Evolutionary conservation across 2,797 vertebrate species (phyloP).

Genomic region (Darevskia mixta): DNA sequence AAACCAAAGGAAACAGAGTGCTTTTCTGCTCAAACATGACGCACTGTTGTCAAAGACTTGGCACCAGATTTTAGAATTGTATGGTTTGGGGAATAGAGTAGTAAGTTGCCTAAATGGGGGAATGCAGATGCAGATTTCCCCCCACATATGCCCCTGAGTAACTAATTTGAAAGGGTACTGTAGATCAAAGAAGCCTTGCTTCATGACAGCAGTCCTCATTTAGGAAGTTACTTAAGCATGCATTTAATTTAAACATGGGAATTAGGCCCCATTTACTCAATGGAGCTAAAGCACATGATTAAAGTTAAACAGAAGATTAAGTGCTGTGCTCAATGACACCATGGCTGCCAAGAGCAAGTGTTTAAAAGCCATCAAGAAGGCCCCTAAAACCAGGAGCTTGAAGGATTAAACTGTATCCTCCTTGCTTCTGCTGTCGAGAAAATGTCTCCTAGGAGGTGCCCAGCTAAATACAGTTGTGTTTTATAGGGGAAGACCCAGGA

Average conservation of each 20-base stretch:
- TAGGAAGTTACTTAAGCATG: conserved; percentile 38
- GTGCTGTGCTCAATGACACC: conserved; percentile 16
- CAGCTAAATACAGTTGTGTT: background rate
- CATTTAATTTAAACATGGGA: conserved; percentile 41
- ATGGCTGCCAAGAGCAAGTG: conserved; percentile 37
- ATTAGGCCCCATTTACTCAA: conserved; percentile 32
- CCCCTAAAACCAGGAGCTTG: background rate
- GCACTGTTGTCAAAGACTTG: background rate
- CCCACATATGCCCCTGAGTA: conserved; percentile 1
- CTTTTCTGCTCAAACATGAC: background rate
- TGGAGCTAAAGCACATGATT: conserved; percentile 42
- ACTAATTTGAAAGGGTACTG: background rate
- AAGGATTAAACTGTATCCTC: background rate
- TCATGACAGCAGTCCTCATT: conserved; percentile 18
- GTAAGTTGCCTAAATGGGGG: background rate
- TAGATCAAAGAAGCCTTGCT: background rate
- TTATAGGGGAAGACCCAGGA: background rate
- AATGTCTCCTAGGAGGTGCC: background rate
- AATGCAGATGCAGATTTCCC: background rate
- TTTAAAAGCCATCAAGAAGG: conserved; percentile 19
- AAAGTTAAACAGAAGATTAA: conserved; percentile 43
- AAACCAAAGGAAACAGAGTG: background rate
- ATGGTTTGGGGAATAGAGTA: background rate
- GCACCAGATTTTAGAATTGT: background rate
- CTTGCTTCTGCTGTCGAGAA: background rate